Evolutionary conservation across 2,797 vertebrate species (phyloP).

Genomic region (Acrossocheilus fasciatus): DNA sequence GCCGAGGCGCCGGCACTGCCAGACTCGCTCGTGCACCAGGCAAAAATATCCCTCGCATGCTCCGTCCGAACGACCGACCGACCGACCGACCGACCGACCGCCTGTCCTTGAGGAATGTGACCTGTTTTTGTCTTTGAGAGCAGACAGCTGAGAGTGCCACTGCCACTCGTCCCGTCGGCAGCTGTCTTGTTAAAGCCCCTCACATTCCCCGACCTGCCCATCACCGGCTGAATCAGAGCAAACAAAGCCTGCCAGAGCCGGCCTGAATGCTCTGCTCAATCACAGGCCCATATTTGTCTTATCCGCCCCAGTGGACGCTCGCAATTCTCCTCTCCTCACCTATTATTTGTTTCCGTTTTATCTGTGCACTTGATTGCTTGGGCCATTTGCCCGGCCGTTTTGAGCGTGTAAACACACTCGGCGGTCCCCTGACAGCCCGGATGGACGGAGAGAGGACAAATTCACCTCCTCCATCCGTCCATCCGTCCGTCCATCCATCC

Average conservation of each 20-base stretch:
- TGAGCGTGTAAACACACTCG: constrained; percentile 38
- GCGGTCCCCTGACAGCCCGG: constrained; percentile 36
- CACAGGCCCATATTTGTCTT: constrained; percentile 46
- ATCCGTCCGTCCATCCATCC: constrained; percentile 11
- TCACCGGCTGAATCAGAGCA: constrained; percentile 40
- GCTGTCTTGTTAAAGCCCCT: constrained; percentile 40
- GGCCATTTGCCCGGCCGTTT: constrained; percentile 32
- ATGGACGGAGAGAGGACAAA: constrained; percentile 47
- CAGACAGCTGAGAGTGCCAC: constrained; percentile 35
- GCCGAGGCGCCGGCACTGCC: constrained; percentile 4
- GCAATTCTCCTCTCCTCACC: constrained; percentile 32
- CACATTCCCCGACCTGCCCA: not conserved
- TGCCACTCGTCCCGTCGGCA: constrained; percentile 9
- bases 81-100: not conserved
- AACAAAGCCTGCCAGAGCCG: constrained; percentile 51
- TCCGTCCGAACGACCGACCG: too few relatives aligned
- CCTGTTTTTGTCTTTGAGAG: constrained; percentile 46
- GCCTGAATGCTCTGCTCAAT: constrained; percentile 42
- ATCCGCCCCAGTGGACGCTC: constrained; percentile 28
- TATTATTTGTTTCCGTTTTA: constrained; percentile 51
- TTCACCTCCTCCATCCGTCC: constrained; percentile 42
- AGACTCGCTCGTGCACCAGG: not conserved
- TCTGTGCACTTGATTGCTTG: constrained; percentile 44
- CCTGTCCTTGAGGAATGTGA: constrained; percentile 35
- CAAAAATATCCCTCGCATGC: constrained; percentile 4